Base-by-base conservation (phyloP, 2,797 vertebrate genomes). In the Diplodus puntazzo region DNA sequence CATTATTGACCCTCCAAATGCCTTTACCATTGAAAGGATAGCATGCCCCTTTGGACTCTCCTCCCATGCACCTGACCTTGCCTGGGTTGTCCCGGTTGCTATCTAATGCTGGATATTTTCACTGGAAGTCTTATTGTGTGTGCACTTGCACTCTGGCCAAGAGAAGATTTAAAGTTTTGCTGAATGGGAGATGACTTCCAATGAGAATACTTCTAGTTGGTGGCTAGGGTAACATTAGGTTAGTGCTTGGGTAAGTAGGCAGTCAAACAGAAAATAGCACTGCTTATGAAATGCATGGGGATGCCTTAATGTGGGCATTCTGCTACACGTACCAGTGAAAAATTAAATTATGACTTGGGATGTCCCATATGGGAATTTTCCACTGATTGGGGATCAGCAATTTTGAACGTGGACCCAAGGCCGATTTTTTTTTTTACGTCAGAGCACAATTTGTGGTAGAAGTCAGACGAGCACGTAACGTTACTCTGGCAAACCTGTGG, bases 51-150 rank as follows among this genome's bases (percentile, higher is more conserved):
- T 23, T 14, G 27, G 62, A 52, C 23, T 14, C 43, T 30, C 18
- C 60, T 69, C 50, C 16, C 34, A 63, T 21, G n/a, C 50, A 49
- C 42, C 43, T 48, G 49, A 64, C 42, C 60, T 30, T 21, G 17
- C 39, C 25, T 39, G 43, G 20, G 18, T 23, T 18, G 20, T 55
- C 27, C 60, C 16, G 34, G n/a, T 52, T 30, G n/a, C 57, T 69
- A 45, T 53, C 34, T 34, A n/a, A 66, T 5, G 10, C 13, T 27
- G 50, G 10, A 52, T 49, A 46, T 75, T 67, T 50, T 63, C 4
- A 67, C 61, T 52, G 25, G 45, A 43, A 46, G 49, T 54, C 53
- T 49, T 71, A 20, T 11, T 60, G 63, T 73, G 13, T 0, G 20
- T 73, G 48, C n/a, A 34, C 27, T 45, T 20, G 25, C 54, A 65